Base-by-base conservation (phyloP, 2,888 invertebrate species). In the Heliconius sara region DNA sequence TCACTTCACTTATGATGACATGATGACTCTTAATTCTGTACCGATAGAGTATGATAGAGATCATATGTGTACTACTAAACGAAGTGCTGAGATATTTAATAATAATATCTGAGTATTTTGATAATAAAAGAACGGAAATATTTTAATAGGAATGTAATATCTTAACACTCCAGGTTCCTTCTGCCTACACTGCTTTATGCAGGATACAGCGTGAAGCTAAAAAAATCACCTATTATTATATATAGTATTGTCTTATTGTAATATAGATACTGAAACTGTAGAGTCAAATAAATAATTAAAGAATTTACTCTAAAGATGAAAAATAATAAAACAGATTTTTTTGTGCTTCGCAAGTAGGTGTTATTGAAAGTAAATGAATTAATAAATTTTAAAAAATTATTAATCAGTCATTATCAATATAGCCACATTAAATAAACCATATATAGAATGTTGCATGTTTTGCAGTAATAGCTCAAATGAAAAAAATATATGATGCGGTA, bases 401-500 rank as follows among this genome's bases (percentile, higher is more conserved):
- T 22, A 60, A 60, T 60, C 1, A 47, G 5, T 47, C 47, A 60
- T 57, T 19, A 22, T 57, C 7, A 57, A 57, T 47, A 47, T 5
- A 22, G 22, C 19, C 22, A 22, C 19, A 9, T 22, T 57, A 57
- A 57, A 9, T 57, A 57, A 57, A 57, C 60, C 60, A 10, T 60
- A 60, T 60, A n/a, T n/a, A 60, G 19, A 52, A 52, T 19, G 3
- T n/a, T 60, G 60, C n/a, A 60, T 60, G n/a, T 60, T 60, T 57
- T 57, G 22, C 19, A 57, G 57, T 57, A 57, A 57, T 60, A 60
- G n/a, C 10, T 80, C 78, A 83, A 80, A 77, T 77, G 81, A 81
- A 80, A 88, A 90, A 89, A 91, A 92, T 89, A 89, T 89, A 90
- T 89, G 91, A 91, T 91, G 90, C 89, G 90, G 89, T 91, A 89